Evolutionary conservation across 1,140 invertebrate genomes (phyloP), one percentile per base, ranked within the genome.

Genomic region (Panulirus ornatus): DNA sequence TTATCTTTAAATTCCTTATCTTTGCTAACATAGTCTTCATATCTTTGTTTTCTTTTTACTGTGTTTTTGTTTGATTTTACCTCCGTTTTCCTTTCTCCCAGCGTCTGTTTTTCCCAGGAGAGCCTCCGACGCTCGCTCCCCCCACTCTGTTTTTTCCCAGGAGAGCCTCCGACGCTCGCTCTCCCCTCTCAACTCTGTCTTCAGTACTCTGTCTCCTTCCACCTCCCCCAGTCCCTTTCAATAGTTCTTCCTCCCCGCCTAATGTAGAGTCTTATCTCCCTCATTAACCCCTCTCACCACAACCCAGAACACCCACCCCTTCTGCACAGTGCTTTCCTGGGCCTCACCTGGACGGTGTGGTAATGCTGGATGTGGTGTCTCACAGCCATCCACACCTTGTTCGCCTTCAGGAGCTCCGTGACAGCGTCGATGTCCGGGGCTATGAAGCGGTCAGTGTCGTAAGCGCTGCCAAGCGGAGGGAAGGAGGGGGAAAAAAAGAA

Each of bases 391-490:
- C 95, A 96, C 40, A 96, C 94, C 93, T 95, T 95, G 76, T 95
- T 95, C 58, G 96, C 94, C 54, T 94, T 93, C 6, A 96, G 93
- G 0, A 96, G 92, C 75, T 95, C 94, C 0, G 95, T 95, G 0
- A 94, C 95, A 27, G 94, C 94, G 70, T 96, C 95, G 87, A 96
- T 96, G 92, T 96, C 96, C 0, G 96, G 96, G 8, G 96, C 93
- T 95, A 96, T 96, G 92, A 94, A 96, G n/a, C 96, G 93, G 93
- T 96, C 96, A 92, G 95, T 95, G 75, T 96, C 95, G 95, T 95
- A 96, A 2, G 95, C 93, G 79, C 95, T 92, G 96, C 89, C 16
- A 93, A n/a, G n/a, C 92, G 79, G 87, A 66, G 42, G 16, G 71
- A 71, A 70, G n/a, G n/a, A n/a, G n/a, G n/a, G n/a, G 42, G 1